Evolutionary conservation across 30 jellyfish, hydroid and myxozoan species (phyloP).

Genomic region (Aurelia aurita complex sp. Pacific): DNA sequence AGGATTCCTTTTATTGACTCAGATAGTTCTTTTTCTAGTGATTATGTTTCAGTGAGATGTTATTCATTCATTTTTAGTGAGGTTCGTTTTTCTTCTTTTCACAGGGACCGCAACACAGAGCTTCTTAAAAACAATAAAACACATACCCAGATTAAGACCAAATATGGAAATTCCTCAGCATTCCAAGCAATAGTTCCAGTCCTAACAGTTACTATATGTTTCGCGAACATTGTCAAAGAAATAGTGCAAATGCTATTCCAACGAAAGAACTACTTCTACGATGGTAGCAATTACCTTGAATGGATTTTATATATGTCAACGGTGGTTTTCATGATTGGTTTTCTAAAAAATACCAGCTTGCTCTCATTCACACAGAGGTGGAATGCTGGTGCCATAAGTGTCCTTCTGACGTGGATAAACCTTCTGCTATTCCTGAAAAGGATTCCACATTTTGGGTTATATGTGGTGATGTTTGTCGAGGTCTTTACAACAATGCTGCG

Average conservation of each 20-base stretch:
- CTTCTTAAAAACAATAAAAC: background rate
- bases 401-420: conserved; percentile 81
- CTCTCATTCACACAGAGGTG: conserved; percentile 51
- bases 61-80: background rate
- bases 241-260: conserved; percentile 57
- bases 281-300: conserved; percentile 77
- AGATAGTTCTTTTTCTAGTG: too few species aligned
- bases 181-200: conserved; percentile 50
- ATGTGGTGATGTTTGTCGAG: conserved; percentile 93
- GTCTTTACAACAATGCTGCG: conserved; percentile 76
- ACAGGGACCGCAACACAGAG: conserved; percentile 46
- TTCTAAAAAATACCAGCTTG: background rate
- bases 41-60: too few species aligned
- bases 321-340: conserved; percentile 75
- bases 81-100: background rate
- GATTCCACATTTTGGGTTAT: conserved; percentile 84
- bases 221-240: conserved; percentile 68
- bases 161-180: background rate
- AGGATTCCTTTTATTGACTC: too few species aligned
- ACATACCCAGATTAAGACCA: background rate
- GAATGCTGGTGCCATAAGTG: conserved; percentile 92
- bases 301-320: conserved; percentile 79
- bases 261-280: conserved; percentile 57
- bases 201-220: conserved; percentile 51
- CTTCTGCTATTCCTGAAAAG: conserved; percentile 75